Base-by-base conservation (phyloP, 2,113 vertebrate genomes). In the Jaculus jaculus region DNA sequence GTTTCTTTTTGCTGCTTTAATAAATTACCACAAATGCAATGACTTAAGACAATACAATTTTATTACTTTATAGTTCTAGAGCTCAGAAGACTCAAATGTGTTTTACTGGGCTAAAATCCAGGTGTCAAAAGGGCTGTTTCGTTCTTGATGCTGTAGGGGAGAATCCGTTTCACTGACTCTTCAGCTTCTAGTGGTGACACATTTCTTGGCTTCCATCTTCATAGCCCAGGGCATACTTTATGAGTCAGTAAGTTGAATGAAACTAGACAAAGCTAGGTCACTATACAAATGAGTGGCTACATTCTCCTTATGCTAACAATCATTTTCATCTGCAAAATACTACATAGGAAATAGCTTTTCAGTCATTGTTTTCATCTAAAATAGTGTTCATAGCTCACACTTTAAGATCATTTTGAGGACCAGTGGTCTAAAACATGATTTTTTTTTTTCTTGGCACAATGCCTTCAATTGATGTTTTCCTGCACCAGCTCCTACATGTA, bases 251-350 rank as follows among this genome's bases (percentile, higher is more conserved):
- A 92, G 28, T 4, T 90, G 17, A 60, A 37, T 73, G 42, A 85
- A 77, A 87, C 17, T 71, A 20, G 77, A 75, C 47, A 87, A 95
- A 78, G 47, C 8, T 82, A 71, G 28, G 21, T 80, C n/a, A 54
- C 63, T 80, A 87, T 12, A 83, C 9, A 90, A 95, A 77, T 89
- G 39, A 89, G 32, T 78, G 85, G 2, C 32, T 16, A 60, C 37
- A 91, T 3, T 34, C 5, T 80, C 51, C 24, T 84, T 78, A 85
- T 37, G 47, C 69, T 72, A 72, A 37, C 42, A 74, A 66, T 54
- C 32, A 30, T 61, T 90, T 81, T 47, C 54, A 92, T 61, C 80
- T 90, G 7, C 21, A 94, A 88, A 34, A 66, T 77, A 83, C 61
- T 74, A 71, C 24, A 75, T 92, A 78, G 68, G 20, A 95, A 78